Evolutionary conservation across 2,113 vertebrate genomes (phyloP).

Genomic region (Taurulus bubalis): DNA sequence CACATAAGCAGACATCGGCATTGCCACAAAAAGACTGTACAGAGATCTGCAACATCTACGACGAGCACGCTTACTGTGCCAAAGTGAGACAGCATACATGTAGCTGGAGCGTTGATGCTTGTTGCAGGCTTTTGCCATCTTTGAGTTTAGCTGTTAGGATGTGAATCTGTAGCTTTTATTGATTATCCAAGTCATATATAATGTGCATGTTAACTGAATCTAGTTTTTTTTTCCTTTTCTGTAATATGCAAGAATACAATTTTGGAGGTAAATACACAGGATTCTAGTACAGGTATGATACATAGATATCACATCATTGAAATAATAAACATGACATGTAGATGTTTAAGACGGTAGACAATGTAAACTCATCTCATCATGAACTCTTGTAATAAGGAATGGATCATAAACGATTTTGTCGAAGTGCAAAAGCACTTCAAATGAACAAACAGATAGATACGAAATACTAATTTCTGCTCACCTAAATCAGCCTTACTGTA

Average conservation of each 20-base stretch:
- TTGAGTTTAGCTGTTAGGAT: constrained; percentile 71
- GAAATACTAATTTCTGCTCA: constrained; percentile 18
- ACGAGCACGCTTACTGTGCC: constrained; percentile 43
- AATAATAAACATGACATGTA: constrained; percentile 45
- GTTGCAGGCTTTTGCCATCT: constrained; percentile 59
- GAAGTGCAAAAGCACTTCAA: constrained; percentile 63
- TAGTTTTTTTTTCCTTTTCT: constrained; percentile 41
- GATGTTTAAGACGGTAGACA: constrained; percentile 51
- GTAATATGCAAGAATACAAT: constrained; percentile 63
- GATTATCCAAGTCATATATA: constrained; percentile 56
- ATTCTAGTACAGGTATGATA: constrained; percentile 68
- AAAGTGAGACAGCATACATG: constrained; percentile 38
- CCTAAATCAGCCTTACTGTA: constrained; percentile 28
- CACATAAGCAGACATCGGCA: constrained; percentile 64
- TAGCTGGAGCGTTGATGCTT: constrained; percentile 56
- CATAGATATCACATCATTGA: constrained; percentile 56
- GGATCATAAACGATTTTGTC: constrained; percentile 62
- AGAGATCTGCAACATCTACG: constrained; percentile 63
- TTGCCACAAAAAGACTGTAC: constrained; percentile 54
- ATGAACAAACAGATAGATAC: constrained; percentile 34
- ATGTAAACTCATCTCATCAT: constrained; percentile 23
- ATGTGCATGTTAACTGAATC: constrained; percentile 54
- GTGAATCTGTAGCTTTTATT: constrained; percentile 56
- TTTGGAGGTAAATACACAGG: constrained; percentile 61
- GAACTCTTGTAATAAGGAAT: constrained; percentile 59